These are phyloP conservation scores for Pelusios castaneus DNA, from an alignment of 2,113 vertebrate genomes.

Conservation along the genomic window DNA sequence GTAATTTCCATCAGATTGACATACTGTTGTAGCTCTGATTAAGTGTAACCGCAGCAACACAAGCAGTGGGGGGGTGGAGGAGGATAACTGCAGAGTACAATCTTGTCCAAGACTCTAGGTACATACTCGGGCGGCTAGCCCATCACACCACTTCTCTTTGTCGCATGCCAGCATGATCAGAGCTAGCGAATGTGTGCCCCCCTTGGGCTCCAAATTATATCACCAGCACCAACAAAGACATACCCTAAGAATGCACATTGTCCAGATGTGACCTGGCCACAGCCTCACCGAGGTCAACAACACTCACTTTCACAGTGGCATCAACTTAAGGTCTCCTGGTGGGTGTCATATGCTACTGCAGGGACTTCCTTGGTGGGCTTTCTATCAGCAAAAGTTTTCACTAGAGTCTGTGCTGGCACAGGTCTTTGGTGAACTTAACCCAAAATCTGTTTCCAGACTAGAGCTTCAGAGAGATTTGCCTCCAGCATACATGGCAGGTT, in stretches of 20 bases:
- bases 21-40: neutral
- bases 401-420: neutral
- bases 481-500: neutral
- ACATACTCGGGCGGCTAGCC: neutral
- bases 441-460: neutral
- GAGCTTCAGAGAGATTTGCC: neutral
- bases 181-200: neutral
- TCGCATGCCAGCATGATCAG: neutral
- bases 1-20: neutral
- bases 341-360: neutral
- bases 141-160: neutral
- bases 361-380: neutral
- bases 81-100: neutral
- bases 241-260: neutral
- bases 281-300: neutral
- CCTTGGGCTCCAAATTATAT: neutral
- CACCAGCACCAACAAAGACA: neutral
- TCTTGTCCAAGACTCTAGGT: neutral
- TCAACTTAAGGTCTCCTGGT: neutral
- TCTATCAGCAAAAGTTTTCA: neutral
- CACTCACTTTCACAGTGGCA: neutral
- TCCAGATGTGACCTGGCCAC: no score
- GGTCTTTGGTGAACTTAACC: neutral
- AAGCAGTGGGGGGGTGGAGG: neutral
- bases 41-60: neutral